These are phyloP conservation scores for Epinotia nisella DNA, from an alignment of 2,888 invertebrate species.

Conservation along the genomic window DNA sequence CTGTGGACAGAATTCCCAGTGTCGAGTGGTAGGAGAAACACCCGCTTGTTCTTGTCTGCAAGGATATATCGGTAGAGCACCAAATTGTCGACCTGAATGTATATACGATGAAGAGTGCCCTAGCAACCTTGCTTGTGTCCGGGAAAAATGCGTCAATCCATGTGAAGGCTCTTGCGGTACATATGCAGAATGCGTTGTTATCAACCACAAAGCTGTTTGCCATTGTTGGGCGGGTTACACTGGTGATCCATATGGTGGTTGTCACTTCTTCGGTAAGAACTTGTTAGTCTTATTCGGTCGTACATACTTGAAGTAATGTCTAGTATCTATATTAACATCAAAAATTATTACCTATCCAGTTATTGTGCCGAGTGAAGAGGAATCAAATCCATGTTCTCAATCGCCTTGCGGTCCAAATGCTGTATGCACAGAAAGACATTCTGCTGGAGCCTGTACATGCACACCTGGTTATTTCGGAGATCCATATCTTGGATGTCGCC, in stretches of 20 bases:
- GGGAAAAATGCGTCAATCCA: conserved; percentile 92
- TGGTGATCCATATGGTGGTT: conserved; percentile 94
- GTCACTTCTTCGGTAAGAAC: conserved; percentile 79
- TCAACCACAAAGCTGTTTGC: conserved; percentile 93
- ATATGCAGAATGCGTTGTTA: conserved; percentile 90
- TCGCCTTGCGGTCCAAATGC: conserved; percentile 95
- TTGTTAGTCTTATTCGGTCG: neutral
- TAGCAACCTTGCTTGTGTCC: conserved; percentile 92
- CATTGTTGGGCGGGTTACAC: conserved; percentile 91
- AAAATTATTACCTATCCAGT: conserved; percentile 65
- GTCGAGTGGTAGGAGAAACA: conserved; percentile 89
- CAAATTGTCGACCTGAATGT: conserved; percentile 94
- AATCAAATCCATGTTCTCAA: conserved; percentile 91
- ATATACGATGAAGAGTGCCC: conserved; percentile 93
- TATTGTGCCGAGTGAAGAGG: conserved; percentile 86
- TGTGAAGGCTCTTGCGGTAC: conserved; percentile 94
- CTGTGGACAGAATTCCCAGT: conserved; percentile 93
- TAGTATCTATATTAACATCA: conserved; percentile 3
- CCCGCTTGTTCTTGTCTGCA: conserved; percentile 92
- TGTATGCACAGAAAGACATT: conserved; percentile 91
- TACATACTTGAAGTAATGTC: conserved; percentile 1
- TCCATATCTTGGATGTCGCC: conserved; percentile 93
- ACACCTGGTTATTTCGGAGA: conserved; percentile 93
- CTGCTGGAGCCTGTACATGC: conserved; percentile 93
- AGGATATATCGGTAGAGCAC: conserved; percentile 92